phyloP scores from a whole-genome alignment of 2,113 vertebrate species.

The Albula glossodonta region DNA sequence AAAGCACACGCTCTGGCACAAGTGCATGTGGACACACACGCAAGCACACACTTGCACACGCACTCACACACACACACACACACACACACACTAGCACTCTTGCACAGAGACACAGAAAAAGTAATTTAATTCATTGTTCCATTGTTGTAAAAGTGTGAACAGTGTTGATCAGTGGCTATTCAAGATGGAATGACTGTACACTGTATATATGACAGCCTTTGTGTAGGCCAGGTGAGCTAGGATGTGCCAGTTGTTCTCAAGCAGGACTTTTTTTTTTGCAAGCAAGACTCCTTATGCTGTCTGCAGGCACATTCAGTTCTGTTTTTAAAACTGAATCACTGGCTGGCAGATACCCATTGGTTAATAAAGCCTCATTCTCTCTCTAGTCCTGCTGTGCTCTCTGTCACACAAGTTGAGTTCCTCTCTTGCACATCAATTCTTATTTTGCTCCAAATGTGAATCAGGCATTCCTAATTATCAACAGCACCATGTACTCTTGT shows the following conservation, averaged over 20 bases:
- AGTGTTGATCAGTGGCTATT: not conserved
- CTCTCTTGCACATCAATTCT: constrained; percentile 27
- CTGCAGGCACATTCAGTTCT: not conserved
- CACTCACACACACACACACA: too few species aligned
- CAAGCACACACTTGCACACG: not conserved
- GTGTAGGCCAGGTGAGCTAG: not conserved
- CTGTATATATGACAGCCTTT: not conserved
- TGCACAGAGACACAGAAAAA: too few species aligned
- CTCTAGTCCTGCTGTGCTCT: constrained; percentile 11
- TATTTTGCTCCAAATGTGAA: constrained; percentile 27
- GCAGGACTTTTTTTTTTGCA: too few species aligned
- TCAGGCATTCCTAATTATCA: constrained; percentile 36
- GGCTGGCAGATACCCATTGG: not conserved
- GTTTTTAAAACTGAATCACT: not conserved
- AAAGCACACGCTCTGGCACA: constrained; percentile 50
- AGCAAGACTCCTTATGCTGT: too few species aligned
- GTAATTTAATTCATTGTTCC: not conserved
- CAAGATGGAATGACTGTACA: not conserved
- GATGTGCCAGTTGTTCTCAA: not conserved
- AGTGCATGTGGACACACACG: constrained; percentile 41
- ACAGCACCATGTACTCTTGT: not conserved
- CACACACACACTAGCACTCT: not conserved
- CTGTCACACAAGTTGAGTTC: constrained; percentile 20
- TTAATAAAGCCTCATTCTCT: not conserved
- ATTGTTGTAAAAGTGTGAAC: not conserved